Evolutionary conservation across 2,113 vertebrate genomes (phyloP).

Genomic region (Halcyon malimbica): DNA sequence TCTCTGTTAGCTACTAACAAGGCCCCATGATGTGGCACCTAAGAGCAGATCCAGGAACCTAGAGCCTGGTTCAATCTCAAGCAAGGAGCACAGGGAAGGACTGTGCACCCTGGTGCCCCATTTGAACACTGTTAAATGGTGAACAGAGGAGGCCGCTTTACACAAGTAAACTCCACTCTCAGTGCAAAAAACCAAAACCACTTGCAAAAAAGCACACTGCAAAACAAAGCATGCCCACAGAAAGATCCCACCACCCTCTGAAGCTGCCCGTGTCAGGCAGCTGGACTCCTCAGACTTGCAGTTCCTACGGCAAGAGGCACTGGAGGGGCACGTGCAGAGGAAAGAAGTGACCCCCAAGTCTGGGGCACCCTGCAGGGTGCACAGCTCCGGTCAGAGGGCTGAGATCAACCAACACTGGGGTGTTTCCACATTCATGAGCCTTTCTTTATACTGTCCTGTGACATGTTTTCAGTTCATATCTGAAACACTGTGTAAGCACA

Average conservation of each 20-base stretch:
- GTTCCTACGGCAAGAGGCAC: background rate
- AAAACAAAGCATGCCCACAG: background rate
- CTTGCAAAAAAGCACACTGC: background rate
- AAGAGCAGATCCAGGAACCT: background rate
- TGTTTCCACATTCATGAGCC: rapidly evolving
- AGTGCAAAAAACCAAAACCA: background rate
- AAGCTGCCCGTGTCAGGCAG: background rate
- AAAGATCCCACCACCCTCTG: background rate
- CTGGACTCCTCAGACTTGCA: background rate
- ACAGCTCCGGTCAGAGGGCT: background rate
- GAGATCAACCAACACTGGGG: background rate
- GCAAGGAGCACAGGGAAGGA: background rate
- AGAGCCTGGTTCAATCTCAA: background rate
- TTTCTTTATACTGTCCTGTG: background rate
- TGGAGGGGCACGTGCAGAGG: background rate
- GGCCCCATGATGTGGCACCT: background rate
- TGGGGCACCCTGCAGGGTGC: background rate
- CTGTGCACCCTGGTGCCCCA: background rate
- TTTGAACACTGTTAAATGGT: rapidly evolving
- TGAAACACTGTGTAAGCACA: background rate
- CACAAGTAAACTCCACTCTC: rapidly evolving
- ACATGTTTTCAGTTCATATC: background rate
- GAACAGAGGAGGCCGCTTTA: background rate
- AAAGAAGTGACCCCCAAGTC: background rate
- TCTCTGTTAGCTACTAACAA: background rate